Conservation (phyloP, 2,888 invertebrate genomes). For the Lasioglossum lativentre region DNA sequence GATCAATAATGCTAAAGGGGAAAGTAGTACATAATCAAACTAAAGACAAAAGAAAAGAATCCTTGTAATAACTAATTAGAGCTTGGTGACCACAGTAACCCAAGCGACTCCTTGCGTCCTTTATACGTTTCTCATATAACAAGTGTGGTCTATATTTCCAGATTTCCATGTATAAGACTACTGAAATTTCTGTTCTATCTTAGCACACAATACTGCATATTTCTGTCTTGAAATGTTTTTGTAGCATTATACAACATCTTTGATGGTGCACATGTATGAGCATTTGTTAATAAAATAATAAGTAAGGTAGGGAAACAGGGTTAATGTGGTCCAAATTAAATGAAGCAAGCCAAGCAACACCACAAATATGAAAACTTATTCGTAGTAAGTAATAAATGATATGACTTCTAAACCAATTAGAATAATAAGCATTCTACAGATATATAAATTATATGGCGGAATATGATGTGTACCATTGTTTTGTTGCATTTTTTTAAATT, state of each 20-base stretch:
- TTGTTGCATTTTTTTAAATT: conserved; percentile 16
- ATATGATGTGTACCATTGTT: conserved; percentile 61
- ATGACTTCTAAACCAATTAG: conserved; percentile 61
- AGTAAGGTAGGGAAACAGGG: conserved; percentile 81
- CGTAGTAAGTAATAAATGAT: conserved; percentile 63
- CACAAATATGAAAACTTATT: conserved; percentile 73
- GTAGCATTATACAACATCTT: conserved; percentile 59
- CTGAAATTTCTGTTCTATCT: conserved; percentile 53
- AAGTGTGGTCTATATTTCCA: conserved; percentile 67
- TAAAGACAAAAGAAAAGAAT: conserved; percentile 61
- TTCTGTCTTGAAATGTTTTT: conserved; percentile 57
- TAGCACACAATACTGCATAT: conserved; percentile 64
- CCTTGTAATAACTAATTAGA: conserved; percentile 77
- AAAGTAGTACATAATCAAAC: conserved; percentile 35
- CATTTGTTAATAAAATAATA: conserved; percentile 80
- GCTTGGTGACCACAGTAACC: conserved; percentile 84
- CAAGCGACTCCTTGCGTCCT: conserved; percentile 79
- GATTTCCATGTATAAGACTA: conserved; percentile 48
- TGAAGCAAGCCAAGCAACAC: conserved; percentile 81
- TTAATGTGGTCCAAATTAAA: conserved; percentile 84
- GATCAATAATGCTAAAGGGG: conserved; percentile 62
- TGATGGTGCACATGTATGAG: conserved; percentile 78
- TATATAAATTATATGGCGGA: conserved; percentile 62
- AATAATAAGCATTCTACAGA: conserved; percentile 72
- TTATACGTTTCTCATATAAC: conserved; percentile 60